Base-by-base conservation (phyloP, 2,797 vertebrate genomes). In the Notolabrus celidotus region DNA sequence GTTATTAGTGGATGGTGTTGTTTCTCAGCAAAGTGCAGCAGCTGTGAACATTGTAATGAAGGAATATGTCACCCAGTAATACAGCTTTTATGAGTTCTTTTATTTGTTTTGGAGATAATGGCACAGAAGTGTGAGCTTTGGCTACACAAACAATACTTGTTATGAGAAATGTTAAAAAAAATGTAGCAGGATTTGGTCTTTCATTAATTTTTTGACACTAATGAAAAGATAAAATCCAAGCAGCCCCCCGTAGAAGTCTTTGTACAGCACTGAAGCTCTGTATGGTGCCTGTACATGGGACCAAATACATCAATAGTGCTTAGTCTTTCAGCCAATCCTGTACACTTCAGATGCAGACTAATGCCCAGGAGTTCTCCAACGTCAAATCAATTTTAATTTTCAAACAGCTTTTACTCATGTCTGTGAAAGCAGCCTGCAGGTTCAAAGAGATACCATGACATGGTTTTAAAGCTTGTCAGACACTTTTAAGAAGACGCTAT, bases 311-410 rank as follows among this genome's bases (percentile, higher is more conserved):
- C 72, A 62, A 72, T 61, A 68, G 45, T 66, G 19, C 56, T 50
- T 70, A 34, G 58, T 80, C 55, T 39, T 68, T 69, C 42, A 38
- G 78, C 23, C 61, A 55, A 75, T 70, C 46, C 55, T 61, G 59
- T 53, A 74, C 69, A 80, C 76, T 75, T 83, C 36, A 67, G 55
- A 83, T 71, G 60, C 65, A 67, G 82, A 86, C 77, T 78, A 79
- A 89, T 85, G 76, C 55, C 61, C 67, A 61, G 29, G 58, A 72
- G 82, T 67, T 66, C 58, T 36, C 73, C 85, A 87, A 89, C 86
- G 84, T 89, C 81, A 85, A 89, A 89, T 92, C 88, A 90, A 91
- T 91, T 90, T 85, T 86, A 83, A 90, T 91, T 89, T 87, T 71
- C 69, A 78, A 78, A 73, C 43, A 70, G 81, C 79, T 74, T 82